Evolutionary conservation across 2,113 vertebrate species (phyloP).

Genomic region (Hemiscyllium ocellatum): DNA sequence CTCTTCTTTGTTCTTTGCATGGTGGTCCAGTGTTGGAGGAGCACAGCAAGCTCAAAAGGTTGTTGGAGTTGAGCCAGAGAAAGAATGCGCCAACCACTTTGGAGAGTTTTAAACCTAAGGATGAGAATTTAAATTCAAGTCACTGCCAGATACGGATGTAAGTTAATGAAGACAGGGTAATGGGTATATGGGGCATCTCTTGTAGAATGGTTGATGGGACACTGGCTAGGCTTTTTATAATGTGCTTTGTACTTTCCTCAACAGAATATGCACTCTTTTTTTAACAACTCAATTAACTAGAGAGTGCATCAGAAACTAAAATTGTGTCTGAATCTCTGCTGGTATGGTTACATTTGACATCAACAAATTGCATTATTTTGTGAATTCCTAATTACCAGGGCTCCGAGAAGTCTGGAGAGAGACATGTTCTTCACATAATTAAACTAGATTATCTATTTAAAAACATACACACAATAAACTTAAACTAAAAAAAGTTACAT

Average conservation of each 20-base stretch:
- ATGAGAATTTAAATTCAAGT: not conserved
- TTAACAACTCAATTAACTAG: constrained; percentile 17
- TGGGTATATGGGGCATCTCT: not conserved
- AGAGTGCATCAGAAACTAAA: not conserved
- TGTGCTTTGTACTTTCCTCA: not conserved
- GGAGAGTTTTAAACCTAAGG: not conserved
- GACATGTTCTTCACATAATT: constrained; percentile 19
- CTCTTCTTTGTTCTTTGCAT: too few species aligned
- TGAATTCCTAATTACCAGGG: constrained; percentile 22
- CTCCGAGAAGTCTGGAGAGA: constrained; percentile 26
- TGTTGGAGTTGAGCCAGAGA: not conserved
- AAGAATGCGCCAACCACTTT: not conserved
- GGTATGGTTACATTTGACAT: not conserved
- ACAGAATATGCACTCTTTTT: not conserved
- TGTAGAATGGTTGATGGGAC: too few species aligned
- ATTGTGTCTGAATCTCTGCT: not conserved
- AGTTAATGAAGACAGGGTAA: too few species aligned
- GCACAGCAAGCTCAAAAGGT: not conserved
- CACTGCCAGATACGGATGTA: too few species aligned
- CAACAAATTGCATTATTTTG: constrained; percentile 23
- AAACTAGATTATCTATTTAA: constrained; percentile 10
- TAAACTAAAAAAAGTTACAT: not conserved
- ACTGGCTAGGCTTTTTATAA: not conserved
- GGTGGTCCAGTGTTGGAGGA: not conserved
- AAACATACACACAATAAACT: not conserved